Conservation (phyloP, 2,113 vertebrate species). For the Sigmodon hispidus region DNA sequence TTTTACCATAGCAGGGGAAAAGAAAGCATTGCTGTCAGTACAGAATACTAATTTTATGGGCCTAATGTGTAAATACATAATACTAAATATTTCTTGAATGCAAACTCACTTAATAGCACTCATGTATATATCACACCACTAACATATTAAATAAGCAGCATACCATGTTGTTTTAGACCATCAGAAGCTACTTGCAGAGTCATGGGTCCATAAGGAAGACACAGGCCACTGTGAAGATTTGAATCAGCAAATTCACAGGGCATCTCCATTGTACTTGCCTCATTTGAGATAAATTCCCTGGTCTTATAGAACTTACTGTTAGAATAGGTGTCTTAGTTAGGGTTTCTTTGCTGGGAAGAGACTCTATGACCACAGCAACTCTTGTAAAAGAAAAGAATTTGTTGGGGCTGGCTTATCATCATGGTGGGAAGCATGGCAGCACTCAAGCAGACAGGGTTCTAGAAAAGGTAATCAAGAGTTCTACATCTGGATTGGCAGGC, state of each 20-base stretch:
- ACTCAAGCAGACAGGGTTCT: background rate
- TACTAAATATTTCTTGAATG: background rate
- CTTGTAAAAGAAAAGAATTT: background rate
- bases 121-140: background rate
- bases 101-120: slow-evolving; percentile 23
- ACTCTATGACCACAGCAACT: background rate
- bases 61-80: slow-evolving; percentile 34
- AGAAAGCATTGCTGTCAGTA: slow-evolving; percentile 31
- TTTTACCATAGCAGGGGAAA: slow-evolving; percentile 52
- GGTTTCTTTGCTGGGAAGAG: background rate
- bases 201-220: background rate
- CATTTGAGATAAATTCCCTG: background rate
- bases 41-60: background rate
- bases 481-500: background rate
- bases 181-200: slow-evolving; percentile 1
- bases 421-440: background rate
- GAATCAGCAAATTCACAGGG: background rate
- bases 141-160: background rate
- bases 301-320: background rate
- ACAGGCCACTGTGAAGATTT: background rate
- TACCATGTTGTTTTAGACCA: background rate
- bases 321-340: background rate
- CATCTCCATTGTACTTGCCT: background rate
- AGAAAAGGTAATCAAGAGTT: background rate
- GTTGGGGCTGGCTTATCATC: background rate